Percentiles rank a stretch among this genome's conserved stretches.
Evolutionary conservation across 2,113 vertebrate species (phyloP).

Genomic region (Alexandromys fortis): DNA sequence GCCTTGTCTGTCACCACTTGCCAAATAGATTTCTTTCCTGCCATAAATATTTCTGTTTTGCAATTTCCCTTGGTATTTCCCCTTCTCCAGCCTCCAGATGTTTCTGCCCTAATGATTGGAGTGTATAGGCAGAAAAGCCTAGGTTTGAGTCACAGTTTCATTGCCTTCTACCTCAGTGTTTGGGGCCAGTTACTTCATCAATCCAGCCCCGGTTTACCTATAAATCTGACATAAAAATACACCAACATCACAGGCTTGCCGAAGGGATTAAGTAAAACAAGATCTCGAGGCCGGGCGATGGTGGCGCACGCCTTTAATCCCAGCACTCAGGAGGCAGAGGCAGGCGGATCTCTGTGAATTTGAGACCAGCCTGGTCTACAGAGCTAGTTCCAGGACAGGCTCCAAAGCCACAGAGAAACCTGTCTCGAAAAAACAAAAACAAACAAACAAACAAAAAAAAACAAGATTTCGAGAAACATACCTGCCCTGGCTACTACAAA

Average conservation of each 20-base stretch:
- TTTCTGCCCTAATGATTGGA: conserved; percentile 11
- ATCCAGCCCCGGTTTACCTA: background rate
- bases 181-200: background rate
- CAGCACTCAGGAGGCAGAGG: too few species aligned
- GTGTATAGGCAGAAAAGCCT: background rate
- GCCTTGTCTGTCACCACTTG: background rate
- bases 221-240: background rate
- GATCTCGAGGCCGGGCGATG: background rate
- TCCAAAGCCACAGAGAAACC: too few species aligned
- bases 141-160: background rate
- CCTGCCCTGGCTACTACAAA: background rate
- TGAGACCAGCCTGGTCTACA: too few species aligned
- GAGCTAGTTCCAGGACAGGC: too few species aligned
- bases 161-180: background rate
- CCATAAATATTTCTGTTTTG: background rate
- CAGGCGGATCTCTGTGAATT: too few species aligned
- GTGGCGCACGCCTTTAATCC: too few species aligned
- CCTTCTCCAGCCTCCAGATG: background rate
- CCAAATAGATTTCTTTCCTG: background rate
- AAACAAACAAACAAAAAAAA: background rate
- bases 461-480: background rate
- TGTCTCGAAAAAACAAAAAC: too few species aligned
- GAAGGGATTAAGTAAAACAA: background rate
- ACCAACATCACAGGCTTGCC: background rate
- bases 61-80: conserved; percentile 9